Evolutionary conservation across 2,888 invertebrate species (phyloP).

Genomic region (Tuta absoluta): DNA sequence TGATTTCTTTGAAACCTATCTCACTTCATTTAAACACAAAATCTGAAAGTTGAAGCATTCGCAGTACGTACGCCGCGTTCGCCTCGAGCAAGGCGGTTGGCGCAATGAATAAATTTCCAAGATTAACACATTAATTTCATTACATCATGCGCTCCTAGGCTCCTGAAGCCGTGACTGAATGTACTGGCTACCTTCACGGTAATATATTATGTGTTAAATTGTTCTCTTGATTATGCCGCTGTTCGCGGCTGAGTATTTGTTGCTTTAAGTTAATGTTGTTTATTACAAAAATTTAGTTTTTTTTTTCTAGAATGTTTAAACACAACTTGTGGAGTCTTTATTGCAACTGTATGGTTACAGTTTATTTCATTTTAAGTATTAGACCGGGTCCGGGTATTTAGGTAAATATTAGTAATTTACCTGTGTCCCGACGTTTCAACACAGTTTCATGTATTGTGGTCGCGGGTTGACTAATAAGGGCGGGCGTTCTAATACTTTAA

Average conservation of each 20-base stretch:
- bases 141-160: slow-evolving; percentile 22
- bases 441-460: no score
- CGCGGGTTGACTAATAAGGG: no score
- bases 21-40: not conserved
- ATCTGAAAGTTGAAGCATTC: slow-evolving; percentile 16
- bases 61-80: slow-evolving; percentile 6
- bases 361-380: no score
- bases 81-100: slow-evolving; percentile 24
- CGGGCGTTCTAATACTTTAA: no score
- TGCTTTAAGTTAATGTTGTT: not conserved
- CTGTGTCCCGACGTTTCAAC: no score
- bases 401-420: no score
- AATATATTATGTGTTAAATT: slow-evolving; percentile 10
- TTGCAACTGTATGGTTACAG: no score
- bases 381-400: no score
- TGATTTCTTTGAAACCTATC: not conserved
- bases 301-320: no score
- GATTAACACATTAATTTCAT: slow-evolving; percentile 36
- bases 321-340: no score
- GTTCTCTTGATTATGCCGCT: not conserved
- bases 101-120: slow-evolving; percentile 37
- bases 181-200: slow-evolving; percentile 17
- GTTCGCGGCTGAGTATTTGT: not conserved
- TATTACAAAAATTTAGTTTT: not conserved
- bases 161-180: slow-evolving; percentile 13